phyloP scores from a whole-genome alignment of 1,140 invertebrate species.

The Achroia grisella region DNA sequence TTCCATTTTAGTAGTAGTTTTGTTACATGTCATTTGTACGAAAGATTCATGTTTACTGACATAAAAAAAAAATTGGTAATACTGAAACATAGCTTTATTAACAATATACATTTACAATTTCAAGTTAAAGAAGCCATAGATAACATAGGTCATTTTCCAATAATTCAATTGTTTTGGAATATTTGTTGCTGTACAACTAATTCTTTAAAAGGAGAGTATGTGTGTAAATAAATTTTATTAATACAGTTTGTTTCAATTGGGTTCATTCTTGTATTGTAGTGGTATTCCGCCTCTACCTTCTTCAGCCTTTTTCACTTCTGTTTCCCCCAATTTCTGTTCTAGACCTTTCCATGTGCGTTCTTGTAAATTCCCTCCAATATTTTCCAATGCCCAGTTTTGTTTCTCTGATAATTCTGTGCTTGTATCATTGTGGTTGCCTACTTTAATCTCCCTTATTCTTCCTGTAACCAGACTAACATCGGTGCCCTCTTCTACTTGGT shows the following conservation, averaged over 20 bases:
- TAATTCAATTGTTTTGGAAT: too few species aligned
- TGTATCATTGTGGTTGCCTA: constrained; percentile 26
- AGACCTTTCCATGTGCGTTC: constrained; percentile 83
- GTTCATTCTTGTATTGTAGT: constrained; percentile 71
- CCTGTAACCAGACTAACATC: constrained; percentile 84
- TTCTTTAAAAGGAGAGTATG: neutral
- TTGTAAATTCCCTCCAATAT: constrained; percentile 75
- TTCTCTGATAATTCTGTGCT: constrained; percentile 42
- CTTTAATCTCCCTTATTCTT: constrained; percentile 70
- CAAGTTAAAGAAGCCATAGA: too few species aligned
- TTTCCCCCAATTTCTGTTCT: constrained; percentile 81
- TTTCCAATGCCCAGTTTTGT: constrained; percentile 69
- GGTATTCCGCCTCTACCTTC: constrained; percentile 80
- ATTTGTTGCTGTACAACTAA: too few species aligned
- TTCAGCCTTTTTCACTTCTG: constrained; percentile 75
- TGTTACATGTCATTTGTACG: too few species aligned
- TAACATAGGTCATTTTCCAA: too few species aligned
- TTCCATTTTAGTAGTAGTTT: too few species aligned
- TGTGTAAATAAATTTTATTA: constrained; percentile 3
- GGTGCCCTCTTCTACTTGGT: constrained; percentile 65
- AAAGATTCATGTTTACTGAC: too few species aligned
- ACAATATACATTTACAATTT: too few species aligned
- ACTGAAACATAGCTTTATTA: too few species aligned
- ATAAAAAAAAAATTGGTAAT: too few species aligned
- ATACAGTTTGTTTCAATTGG: constrained; percentile 21